Percentiles rank a stretch among this genome's conserved stretches.
phyloP scores from a whole-genome alignment of 2,113 vertebrate genomes.

The Hippopotamus amphibius region DNA sequence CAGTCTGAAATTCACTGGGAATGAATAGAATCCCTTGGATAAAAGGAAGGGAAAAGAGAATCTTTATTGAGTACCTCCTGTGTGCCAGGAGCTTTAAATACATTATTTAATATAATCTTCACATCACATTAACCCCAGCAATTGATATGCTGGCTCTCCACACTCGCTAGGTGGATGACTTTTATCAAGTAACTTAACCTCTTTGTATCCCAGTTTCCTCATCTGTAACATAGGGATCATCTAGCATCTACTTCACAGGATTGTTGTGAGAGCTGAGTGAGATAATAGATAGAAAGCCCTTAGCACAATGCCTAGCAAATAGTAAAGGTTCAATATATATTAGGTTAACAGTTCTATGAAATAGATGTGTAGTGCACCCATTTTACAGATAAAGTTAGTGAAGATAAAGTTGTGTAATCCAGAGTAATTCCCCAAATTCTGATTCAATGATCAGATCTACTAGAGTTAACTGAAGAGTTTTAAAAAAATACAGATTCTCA shows the following conservation, averaged over 20 bases:
- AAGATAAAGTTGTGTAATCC: background rate
- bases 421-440: background rate
- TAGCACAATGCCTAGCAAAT: background rate
- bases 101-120: constrained; percentile 10
- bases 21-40: background rate
- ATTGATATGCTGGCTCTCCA: background rate
- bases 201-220: background rate
- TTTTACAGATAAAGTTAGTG: background rate
- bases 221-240: background rate
- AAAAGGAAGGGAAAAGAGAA: background rate
- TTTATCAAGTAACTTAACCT: constrained; percentile 6
- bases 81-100: background rate
- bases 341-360: background rate
- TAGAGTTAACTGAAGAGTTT: constrained; percentile 14
- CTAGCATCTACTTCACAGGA: background rate
- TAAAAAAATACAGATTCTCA: background rate
- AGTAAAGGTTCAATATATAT: background rate
- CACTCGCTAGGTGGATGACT: background rate
- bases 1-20: constrained; percentile 5
- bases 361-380: background rate
- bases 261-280: background rate
- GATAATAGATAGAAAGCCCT: background rate
- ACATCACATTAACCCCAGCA: background rate
- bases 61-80: background rate
- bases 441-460: background rate